Percentiles rank a stretch among this genome's conserved stretches.
Conservation (phyloP, 2,797 vertebrate genomes). For the Meda fulgida region DNA sequence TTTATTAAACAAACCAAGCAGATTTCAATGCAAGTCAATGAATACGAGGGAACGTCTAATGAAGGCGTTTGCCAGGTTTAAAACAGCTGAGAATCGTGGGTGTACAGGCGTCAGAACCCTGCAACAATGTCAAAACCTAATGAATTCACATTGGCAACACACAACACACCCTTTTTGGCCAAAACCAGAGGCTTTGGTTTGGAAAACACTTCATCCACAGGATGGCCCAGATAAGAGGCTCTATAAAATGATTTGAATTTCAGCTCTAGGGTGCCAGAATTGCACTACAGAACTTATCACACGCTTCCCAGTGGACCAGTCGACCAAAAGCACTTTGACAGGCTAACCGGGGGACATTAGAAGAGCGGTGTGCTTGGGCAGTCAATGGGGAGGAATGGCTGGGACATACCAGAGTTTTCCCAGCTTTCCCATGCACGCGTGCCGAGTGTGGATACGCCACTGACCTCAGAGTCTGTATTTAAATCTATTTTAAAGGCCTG, state of each 20-base stretch:
- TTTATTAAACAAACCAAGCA: not conserved
- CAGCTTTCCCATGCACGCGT: conserved; percentile 62
- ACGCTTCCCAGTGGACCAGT: conserved; percentile 9
- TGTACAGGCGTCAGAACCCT: conserved; percentile 17
- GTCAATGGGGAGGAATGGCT: conserved; percentile 32
- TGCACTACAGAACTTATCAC: conserved; percentile 28
- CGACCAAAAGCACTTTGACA: conserved; percentile 26
- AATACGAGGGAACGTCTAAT: conserved; percentile 25
- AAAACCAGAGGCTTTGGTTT: conserved; percentile 19
- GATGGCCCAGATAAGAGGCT: conserved; percentile 26
- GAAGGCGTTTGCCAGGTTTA: conserved; percentile 21
- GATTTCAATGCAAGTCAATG: conserved; percentile 22
- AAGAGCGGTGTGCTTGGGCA: conserved; percentile 4
- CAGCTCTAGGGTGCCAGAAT: conserved; percentile 18
- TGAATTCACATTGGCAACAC: conserved; percentile 28
- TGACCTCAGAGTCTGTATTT: conserved; percentile 80
- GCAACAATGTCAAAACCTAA: conserved; percentile 44
- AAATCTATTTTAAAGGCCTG: conserved; percentile 80
- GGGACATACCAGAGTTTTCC: conserved; percentile 46
- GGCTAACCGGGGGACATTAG: conserved; percentile 11
- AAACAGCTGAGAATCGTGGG: conserved; percentile 23
- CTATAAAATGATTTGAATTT: conserved; percentile 35
- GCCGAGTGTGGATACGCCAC: conserved; percentile 49
- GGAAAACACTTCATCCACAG: conserved; percentile 16
- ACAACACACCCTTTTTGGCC: conserved; percentile 1